A percentile compares a stretch with the other conserved stretches of the same genome.
Conservation (phyloP, 2,797 vertebrate species). For the Rhinatrema bivittatum region DNA sequence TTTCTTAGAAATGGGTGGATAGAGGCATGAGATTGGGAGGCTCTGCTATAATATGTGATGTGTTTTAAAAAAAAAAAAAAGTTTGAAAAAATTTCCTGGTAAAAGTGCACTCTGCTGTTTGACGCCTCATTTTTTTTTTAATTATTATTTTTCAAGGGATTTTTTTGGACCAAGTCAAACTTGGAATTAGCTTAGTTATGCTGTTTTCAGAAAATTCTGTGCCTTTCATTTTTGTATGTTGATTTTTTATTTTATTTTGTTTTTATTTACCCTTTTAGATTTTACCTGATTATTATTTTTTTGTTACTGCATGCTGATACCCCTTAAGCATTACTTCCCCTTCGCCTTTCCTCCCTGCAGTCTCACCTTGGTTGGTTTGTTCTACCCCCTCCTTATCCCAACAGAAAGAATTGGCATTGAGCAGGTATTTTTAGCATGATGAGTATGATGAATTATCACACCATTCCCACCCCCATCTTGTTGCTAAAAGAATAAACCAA, state of each 20-base stretch:
- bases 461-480: too few species aligned
- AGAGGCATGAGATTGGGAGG: constrained; percentile 49
- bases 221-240: constrained; percentile 92
- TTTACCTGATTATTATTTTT: constrained; percentile 17
- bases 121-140: constrained; percentile 72
- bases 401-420: too few species aligned
- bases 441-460: too few species aligned
- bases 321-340: constrained; percentile 40
- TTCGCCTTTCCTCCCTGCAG: constrained; percentile 30
- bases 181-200: constrained; percentile 85
- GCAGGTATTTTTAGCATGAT: too few species aligned
- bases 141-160: constrained; percentile 45
- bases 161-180: constrained; percentile 67
- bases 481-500: too few species aligned
- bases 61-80: too few species aligned
- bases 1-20: constrained; percentile 56
- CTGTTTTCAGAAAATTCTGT: constrained; percentile 98
- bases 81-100: constrained; percentile 76
- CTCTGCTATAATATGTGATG: constrained; percentile 58
- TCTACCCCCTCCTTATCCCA: constrained; percentile 46
- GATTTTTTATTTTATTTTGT: constrained; percentile 34
- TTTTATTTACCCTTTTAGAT: constrained; percentile 18
- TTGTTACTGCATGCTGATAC: constrained; percentile 52
- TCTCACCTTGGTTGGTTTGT: constrained; percentile 44
- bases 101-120: constrained; percentile 86